Evolutionary conservation across 2,797 vertebrate genomes (phyloP), one percentile per base, ranked within the genome.

Genomic region (Sparus aurata): DNA sequence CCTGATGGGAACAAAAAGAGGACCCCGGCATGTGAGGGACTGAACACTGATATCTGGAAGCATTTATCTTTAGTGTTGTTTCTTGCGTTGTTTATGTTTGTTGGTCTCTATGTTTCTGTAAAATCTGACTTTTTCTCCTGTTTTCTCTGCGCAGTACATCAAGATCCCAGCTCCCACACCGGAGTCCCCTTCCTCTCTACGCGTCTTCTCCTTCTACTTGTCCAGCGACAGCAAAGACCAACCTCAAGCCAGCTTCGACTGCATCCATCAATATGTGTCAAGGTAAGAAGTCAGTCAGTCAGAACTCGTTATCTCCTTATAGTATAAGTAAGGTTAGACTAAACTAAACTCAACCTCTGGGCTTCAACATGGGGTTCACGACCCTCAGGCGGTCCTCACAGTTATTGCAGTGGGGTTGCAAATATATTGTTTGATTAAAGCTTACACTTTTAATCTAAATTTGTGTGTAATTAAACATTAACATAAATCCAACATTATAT

Each of bases 221-320:
- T 97, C 96, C 80, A 95, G 93, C 18, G 95, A 96, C 94, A 95
- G 94, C 89, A 95, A 95, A 88, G 96, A 97, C 67, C 94, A 96
- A 55, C 92, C 94, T 43, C 95, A 95, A 77, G 96, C 95, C 86
- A 96, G 96, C 87, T 95, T 97, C 15, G 96, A 97, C 81, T 96
- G 96, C 13, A 90, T 95, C 77, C 95, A 93, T 85, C 96, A 97
- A 79, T 91, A 90, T 84, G 89, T 91, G 65, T 90, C 93, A 25
- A 93, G 94, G 96, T 96, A 90, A 76, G 88, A 3, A 20, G 18
- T 61, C 3, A 23, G 43, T 9, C 22, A 20, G 8, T 23, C 46
- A 1, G 68, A 25, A 30, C 25, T 1, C 61, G 2, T 22, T 16
- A 2, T 74, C 67, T 8, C 47, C 1, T 2, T 8, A 12, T 5